Evolutionary conservation across 2,888 invertebrate genomes (phyloP), one percentile per base, ranked within the genome.

Genomic region (Lepidocyrtoides sp.): DNA sequence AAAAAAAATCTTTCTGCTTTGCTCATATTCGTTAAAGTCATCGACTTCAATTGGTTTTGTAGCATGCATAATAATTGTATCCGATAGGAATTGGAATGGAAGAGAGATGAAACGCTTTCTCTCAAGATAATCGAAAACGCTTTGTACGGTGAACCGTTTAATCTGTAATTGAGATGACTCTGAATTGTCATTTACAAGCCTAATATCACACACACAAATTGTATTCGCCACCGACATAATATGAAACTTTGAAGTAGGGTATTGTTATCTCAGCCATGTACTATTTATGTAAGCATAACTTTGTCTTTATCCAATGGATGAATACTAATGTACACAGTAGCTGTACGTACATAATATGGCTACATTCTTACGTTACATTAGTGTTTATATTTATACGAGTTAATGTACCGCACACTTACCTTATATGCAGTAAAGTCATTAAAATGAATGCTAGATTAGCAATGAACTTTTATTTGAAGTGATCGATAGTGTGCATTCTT

Each of bases 81-180:
- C 60, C 17, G 0, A 60, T 57, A 10, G 60, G 32, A 54, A 72
- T 14, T 29, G 8, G 41, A 41, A 60, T 36, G 5, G 23, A 57
- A 41, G 32, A 75, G 26, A 17, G 57, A 44, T 23, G 23, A 36
- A 79, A 12, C 0, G 5, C 20, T n/a, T 63, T 51, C 44, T 63
- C 44, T 63, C 57, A 17, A 60, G 63, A 63, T 66, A 66, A 60
- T 89, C 41, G 36, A 60, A 81, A 63, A 26, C 20, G 32, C 57
- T 54, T 79, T 82, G 89, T 57, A 82, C 83, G 83, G 20, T 60
- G 60, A 83, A 89, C 83, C 83, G 63, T 83, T 89, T 83, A 75
- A 89, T 89, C 83, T 60, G 83, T 83, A 89, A 72, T 89, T 83
- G 48, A 89, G 66, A 69, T 41, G 51, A 57, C 54, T 81, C 26